Evolutionary conservation across 2,113 vertebrate genomes (phyloP), one percentile per base, ranked within the genome.

Genomic region (Oryzias melastigma): DNA sequence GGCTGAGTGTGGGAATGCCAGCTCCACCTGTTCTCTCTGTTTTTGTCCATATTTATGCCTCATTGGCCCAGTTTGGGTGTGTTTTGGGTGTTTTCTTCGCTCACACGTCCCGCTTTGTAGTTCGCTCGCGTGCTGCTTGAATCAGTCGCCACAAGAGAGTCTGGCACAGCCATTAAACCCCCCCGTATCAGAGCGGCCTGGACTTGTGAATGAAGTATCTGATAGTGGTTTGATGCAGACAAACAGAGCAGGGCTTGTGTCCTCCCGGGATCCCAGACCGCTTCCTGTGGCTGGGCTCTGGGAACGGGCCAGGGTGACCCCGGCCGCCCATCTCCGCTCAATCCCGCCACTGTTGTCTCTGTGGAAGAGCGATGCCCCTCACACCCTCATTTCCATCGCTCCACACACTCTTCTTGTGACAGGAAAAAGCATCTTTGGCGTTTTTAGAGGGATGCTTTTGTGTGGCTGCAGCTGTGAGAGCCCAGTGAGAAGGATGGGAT

Each of bases 231-330:
- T 83, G 80, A 81, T 80, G 51, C 55, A 65, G 78, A 73, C 65
- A 64, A 80, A 92, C 90, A 93, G 89, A 89, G 76, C 65, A 77
- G 71, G 62, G 70, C 76, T 88, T 91, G 89, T 92, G 27, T 84
- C 78, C 75, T 58, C 75, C 67, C 73, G 51, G 80, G 84, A 82
- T 87, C 85, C 68, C 52, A 0, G 58, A 62, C 81, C 73, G 86
- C 88, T 92, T 90, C 91, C 92, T 89, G 88, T 88, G 78, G 68
- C 85, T 68, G 55, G 40, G 64, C 71, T 55, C 80, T 88, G 87
- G 85, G 84, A 88, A 70, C 15, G 44, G 56, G 57, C 85, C 87
- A 88, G 81, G 65, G 81, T 76, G 87, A 89, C 87, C 84, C 79
- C 85, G 83, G 85, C 88, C 89, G 85, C 65, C 74, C 84, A 82